Evolutionary conservation across 30 jellyfish, hydroid and myxozoan genomes (phyloP).

Genomic region (Aurelia aurita complex sp. Pacific): DNA sequence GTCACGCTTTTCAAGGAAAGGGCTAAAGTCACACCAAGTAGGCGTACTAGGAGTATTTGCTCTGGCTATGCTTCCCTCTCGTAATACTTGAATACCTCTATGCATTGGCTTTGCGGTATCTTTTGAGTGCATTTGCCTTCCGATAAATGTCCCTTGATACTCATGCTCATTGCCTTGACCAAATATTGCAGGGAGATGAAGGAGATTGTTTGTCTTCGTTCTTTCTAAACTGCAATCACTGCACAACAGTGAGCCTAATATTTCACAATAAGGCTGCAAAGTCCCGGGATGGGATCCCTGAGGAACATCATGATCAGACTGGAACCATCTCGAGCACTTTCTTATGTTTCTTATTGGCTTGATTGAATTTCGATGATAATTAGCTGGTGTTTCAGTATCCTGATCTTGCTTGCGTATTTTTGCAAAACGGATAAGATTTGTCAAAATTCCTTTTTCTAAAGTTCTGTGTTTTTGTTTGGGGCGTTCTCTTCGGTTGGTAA

Average conservation of each 20-base stretch:
- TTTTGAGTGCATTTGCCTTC: not conserved
- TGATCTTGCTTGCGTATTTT: conserved; percentile 35
- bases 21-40: not conserved
- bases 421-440: conserved; percentile 54
- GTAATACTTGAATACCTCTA: not conserved
- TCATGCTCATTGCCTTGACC: not conserved
- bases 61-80: conserved; percentile 34
- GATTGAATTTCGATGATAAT: conserved; percentile 14
- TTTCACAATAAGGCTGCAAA: conserved; percentile 52
- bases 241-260: conserved; percentile 48
- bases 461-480: conserved; percentile 11
- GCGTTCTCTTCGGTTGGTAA: not conserved
- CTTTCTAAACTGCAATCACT: conserved; percentile 43
- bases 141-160: not conserved
- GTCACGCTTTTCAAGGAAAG: not conserved
- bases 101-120: not conserved
- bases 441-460: conserved; percentile 17
- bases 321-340: conserved; percentile 48
- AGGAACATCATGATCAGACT: not conserved
- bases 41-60: conserved; percentile 28
- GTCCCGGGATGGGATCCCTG: conserved; percentile 14
- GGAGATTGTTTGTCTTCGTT: conserved; percentile 24
- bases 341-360: conserved; percentile 17
- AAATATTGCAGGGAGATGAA: conserved; percentile 47
- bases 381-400: conserved; percentile 20